phyloP scores from a whole-genome alignment of 2,797 vertebrate genomes.

The Orestias chungarensis region DNA sequence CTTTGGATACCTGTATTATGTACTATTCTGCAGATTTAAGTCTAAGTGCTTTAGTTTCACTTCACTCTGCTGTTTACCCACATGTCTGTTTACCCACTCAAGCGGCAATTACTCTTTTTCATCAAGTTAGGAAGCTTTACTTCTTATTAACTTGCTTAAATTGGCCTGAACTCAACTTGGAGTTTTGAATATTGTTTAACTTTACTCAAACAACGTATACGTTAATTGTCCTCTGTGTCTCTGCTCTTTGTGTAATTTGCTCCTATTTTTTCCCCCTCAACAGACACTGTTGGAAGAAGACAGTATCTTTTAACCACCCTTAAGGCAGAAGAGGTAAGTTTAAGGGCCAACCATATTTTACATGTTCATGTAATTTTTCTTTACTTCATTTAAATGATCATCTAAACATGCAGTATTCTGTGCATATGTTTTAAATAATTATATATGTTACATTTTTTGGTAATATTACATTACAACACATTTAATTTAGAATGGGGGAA shows the following conservation, averaged over 20 bases:
- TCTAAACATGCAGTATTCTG: constrained; percentile 1
- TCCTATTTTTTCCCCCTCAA: constrained; percentile 34
- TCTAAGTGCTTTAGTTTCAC: constrained; percentile 31
- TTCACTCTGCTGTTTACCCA: constrained; percentile 28
- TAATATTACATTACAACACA: neutral
- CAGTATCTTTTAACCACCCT: constrained; percentile 49
- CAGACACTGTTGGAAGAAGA: constrained; percentile 53
- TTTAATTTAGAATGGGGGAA: neutral
- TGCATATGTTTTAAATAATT: neutral
- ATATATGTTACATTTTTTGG: neutral
- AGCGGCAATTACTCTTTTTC: constrained; percentile 12
- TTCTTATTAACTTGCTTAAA: constrained; percentile 7
- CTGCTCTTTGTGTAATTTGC: constrained; percentile 8
- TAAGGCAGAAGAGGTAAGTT: constrained; percentile 61
- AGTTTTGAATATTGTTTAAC: neutral
- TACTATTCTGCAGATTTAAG: neutral
- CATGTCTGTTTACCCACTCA: neutral
- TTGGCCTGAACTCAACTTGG: constrained; percentile 1
- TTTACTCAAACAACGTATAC: too few relatives aligned
- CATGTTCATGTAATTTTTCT: neutral
- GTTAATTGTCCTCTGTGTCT: too few relatives aligned
- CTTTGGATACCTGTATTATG: constrained; percentile 38
- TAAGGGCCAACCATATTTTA: constrained; percentile 22
- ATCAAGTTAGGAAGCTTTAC: constrained; percentile 13
- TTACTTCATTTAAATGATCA: constrained; percentile 14